Base-by-base conservation (phyloP, 2,797 vertebrate genomes). In the Periophthalmus magnuspinnatus region DNA sequence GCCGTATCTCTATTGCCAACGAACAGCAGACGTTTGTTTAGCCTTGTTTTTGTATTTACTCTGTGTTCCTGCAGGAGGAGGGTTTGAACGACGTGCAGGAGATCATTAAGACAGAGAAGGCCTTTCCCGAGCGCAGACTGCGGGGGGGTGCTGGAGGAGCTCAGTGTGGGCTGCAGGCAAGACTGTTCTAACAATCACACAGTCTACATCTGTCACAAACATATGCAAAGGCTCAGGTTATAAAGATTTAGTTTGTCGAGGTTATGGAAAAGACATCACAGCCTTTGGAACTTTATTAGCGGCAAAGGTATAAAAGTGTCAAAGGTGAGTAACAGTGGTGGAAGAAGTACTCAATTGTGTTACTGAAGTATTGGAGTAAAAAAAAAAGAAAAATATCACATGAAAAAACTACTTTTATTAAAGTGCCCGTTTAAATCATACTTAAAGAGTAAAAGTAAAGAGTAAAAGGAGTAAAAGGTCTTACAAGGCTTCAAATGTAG, bases 51-150 rank as follows among this genome's bases (percentile, higher is more conserved):
- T 28, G 28, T 66, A 14, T 65, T 21, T 34, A 14, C 41, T 19
- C 64, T 19, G 78, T 59, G 88, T 50, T 60, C 22, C 1, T 0
- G 52, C 91, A 99, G 97, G 97, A 99, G 71, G 97, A 99, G 76
- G 97, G 97, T 2, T 85, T 99, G 79, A 98, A 98, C 0, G 97
- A 99, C 0, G 96, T 99, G 24, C 97, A 98, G 78, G 97, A 99
- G 88, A 94, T 99, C 90, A 96, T 99, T 75, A 98, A 99, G 83
- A 99, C 96, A 0, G 97, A 99, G 87, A 98, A 97, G 81, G 92
- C 95, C 0, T 96, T 96, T 78, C 97, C 97, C 0, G 97, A 99
- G 83, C 96, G 97, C 1, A 92, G 97, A 21, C 95, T 99, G 47
- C 91, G 97, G 34, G 97, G 97, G 97, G 0, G 97, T 98, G 67